Evolutionary conservation across 1,140 invertebrate genomes (phyloP).

Genomic region (Zaprionus ornatus): DNA sequence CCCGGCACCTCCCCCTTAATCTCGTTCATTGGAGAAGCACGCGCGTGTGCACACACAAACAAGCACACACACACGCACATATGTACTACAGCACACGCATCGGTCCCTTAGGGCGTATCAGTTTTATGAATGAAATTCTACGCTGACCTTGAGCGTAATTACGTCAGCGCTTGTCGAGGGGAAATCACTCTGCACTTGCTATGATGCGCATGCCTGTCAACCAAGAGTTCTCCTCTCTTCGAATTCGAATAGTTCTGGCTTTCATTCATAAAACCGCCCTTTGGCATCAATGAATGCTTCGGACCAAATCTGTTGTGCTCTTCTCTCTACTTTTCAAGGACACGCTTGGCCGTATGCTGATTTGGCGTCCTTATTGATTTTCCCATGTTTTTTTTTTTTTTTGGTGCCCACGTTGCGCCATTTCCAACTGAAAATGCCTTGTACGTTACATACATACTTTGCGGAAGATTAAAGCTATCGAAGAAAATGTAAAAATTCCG

Average conservation of each 20-base stretch:
- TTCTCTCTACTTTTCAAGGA: conserved; percentile 58
- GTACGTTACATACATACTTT: conserved; percentile 12
- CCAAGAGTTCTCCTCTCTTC: conserved; percentile 9
- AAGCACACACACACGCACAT: conserved; percentile 8
- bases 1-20: not conserved
- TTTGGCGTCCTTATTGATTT: conserved; percentile 72
- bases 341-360: conserved; percentile 32
- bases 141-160: conserved; percentile 77
- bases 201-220: conserved; percentile 14
- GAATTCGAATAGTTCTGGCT: conserved; percentile 17
- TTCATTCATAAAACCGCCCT: conserved; percentile 61
- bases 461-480: conserved; percentile 18
- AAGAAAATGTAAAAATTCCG: not conserved
- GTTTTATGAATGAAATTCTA: conserved; percentile 80
- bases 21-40: conserved; percentile 34
- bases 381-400: conserved; percentile 36
- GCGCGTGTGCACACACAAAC: conserved; percentile 59
- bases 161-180: conserved; percentile 62
- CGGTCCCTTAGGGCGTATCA: conserved; percentile 53
- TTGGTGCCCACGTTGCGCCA: conserved; percentile 22
- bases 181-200: conserved; percentile 17
- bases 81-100: conserved; percentile 23
- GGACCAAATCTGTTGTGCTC: conserved; percentile 2
- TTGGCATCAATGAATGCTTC: conserved; percentile 66
- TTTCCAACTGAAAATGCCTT: conserved; percentile 14